Conservation (phyloP, 2,888 invertebrate genomes). For the Heteropelma amictum region DNA sequence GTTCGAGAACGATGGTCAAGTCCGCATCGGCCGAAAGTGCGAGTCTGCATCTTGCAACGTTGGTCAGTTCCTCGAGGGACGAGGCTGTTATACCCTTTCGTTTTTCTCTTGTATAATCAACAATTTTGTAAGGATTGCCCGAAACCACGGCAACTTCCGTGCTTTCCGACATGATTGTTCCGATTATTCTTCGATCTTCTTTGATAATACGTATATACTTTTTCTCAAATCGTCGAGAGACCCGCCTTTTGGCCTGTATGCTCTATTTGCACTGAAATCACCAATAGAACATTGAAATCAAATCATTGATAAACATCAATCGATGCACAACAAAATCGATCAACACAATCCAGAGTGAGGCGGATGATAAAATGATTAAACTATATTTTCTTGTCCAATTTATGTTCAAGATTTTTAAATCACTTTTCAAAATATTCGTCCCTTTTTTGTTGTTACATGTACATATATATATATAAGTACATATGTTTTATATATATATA, state of each 20-base stretch:
- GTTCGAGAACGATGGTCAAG: conserved; percentile 91
- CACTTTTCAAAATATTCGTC: not conserved
- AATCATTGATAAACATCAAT: conserved; percentile 16
- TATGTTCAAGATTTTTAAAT: not conserved
- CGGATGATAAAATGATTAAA: not conserved
- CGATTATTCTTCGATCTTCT: not conserved
- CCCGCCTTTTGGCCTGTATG: not conserved
- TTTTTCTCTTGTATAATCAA: conserved; percentile 88
- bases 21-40: conserved; percentile 81
- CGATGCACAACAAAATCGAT: conserved; percentile 3
- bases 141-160: conserved; percentile 65
- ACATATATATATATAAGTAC: no score
- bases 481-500: no score
- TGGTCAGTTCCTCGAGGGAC: conserved; percentile 87
- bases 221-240: not conserved
- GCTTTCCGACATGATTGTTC: conserved; percentile 60
- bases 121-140: conserved; percentile 87
- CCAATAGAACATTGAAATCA: conserved; percentile 12
- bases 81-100: conserved; percentile 90
- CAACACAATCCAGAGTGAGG: conserved; percentile 21
- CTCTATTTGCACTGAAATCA: conserved; percentile 28
- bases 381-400: not conserved
- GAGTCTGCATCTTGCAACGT: conserved; percentile 87
- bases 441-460: no score
- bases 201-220: not conserved